Conservation (phyloP, 2,113 vertebrate species). For the Gasterosteus nipponicus region DNA sequence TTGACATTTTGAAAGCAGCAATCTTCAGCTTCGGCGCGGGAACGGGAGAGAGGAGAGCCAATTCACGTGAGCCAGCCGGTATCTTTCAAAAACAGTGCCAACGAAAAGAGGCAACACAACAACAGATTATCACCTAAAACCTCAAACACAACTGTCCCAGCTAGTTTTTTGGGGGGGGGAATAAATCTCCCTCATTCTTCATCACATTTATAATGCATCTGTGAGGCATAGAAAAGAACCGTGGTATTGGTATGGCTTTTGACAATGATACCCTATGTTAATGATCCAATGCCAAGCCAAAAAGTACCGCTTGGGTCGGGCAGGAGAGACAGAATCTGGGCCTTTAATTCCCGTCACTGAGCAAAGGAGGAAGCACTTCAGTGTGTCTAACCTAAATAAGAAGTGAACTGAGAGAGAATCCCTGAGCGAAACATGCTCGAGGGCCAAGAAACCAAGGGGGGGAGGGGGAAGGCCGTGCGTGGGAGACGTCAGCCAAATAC, state of each 20-base stretch:
- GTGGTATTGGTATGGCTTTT: not conserved
- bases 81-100: no score
- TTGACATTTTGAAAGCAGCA: no score
- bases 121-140: no score
- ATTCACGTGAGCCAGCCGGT: no score
- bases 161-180: not conserved
- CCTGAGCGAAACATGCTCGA: slow-evolving; percentile 41
- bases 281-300: slow-evolving; percentile 10
- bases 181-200: not conserved
- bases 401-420: slow-evolving; percentile 72
- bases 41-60: no score
- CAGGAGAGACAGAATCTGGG: slow-evolving; percentile 7
- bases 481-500: slow-evolving; percentile 24
- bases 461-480: not conserved
- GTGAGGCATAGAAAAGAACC: not conserved
- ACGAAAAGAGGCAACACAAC: no score
- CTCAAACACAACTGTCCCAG: no score
- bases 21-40: no score
- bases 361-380: slow-evolving; percentile 52
- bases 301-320: slow-evolving; percentile 12
- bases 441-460: slow-evolving; percentile 28
- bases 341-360: slow-evolving; percentile 48
- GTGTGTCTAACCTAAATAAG: slow-evolving; percentile 72
- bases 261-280: not conserved
- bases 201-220: not conserved